Evolutionary conservation across 2,888 invertebrate species (phyloP).

Genomic region (Melanostoma mellinum): DNA sequence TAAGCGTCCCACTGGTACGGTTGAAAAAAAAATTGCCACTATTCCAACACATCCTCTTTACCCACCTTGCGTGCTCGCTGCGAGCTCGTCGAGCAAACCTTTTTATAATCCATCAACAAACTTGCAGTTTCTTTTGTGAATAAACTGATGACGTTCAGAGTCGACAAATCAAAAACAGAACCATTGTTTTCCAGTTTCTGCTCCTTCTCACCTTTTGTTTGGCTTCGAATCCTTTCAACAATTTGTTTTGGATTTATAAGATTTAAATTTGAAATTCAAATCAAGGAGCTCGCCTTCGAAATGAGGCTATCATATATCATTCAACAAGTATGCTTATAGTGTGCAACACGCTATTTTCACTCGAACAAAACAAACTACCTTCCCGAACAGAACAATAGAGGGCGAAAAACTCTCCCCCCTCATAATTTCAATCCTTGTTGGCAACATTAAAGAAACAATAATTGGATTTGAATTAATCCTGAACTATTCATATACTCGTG

Average conservation of each 20-base stretch:
- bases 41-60: too few species aligned
- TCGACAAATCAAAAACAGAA: too few species aligned
- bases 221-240: background rate
- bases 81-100: too few species aligned
- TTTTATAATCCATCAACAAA: too few species aligned
- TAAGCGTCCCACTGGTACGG: too few species aligned
- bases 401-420: background rate
- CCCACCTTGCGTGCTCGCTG: too few species aligned
- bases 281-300: constrained; percentile 8
- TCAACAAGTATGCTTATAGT: constrained; percentile 57
- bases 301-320: constrained; percentile 57
- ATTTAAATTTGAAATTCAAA: background rate
- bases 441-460: constrained; percentile 39
- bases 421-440: constrained; percentile 38
- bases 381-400: background rate
- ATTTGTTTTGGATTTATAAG: background rate
- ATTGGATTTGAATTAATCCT: constrained; percentile 62
- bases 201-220: background rate
- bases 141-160: too few species aligned
- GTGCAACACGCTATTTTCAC: constrained; percentile 59
- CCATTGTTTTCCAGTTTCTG: background rate
- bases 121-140: too few species aligned
- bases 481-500: constrained; percentile 18
- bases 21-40: too few species aligned
- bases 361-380: constrained; percentile 11